These are phyloP conservation scores for Gallinago jamesoni DNA, from an alignment of 2,113 vertebrate species.

Conservation along the genomic window DNA sequence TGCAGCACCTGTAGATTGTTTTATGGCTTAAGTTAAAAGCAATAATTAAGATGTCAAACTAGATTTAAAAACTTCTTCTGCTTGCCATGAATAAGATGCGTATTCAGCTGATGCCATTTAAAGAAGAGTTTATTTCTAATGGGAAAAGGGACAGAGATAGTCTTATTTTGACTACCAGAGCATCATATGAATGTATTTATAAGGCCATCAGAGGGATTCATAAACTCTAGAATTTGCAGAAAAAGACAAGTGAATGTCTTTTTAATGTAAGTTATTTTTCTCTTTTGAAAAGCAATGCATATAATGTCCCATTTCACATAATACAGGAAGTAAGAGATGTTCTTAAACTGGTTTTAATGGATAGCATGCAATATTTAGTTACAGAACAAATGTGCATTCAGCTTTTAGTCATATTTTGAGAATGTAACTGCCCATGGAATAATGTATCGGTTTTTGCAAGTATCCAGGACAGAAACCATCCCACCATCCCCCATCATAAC, in stretches of 20 bases:
- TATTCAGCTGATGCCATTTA: not conserved
- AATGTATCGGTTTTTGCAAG: not conserved
- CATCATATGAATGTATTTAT: not conserved
- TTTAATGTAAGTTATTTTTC: not conserved
- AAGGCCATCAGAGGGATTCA: not conserved
- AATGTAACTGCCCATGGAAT: not conserved
- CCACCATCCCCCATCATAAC: not conserved
- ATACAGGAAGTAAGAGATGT: not conserved
- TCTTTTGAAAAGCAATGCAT: not conserved
- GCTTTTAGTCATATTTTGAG: not conserved
- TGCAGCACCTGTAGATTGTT: not conserved
- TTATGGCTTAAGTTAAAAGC: slow-evolving; percentile 7
- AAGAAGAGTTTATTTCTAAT: not conserved
- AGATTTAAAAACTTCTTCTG: not conserved
- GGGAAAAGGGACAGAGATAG: not conserved
- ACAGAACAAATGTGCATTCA: not conserved
- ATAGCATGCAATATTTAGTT: not conserved
- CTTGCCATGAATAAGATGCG: not conserved
- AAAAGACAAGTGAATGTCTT: not conserved
- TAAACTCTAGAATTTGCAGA: not conserved
- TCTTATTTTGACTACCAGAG: not conserved
- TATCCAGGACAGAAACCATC: not conserved
- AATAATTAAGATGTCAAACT: not conserved
- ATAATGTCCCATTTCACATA: not conserved
- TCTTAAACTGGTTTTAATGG: not conserved